Base-by-base conservation (phyloP, 2,797 vertebrate genomes). In the Momotus momota region DNA sequence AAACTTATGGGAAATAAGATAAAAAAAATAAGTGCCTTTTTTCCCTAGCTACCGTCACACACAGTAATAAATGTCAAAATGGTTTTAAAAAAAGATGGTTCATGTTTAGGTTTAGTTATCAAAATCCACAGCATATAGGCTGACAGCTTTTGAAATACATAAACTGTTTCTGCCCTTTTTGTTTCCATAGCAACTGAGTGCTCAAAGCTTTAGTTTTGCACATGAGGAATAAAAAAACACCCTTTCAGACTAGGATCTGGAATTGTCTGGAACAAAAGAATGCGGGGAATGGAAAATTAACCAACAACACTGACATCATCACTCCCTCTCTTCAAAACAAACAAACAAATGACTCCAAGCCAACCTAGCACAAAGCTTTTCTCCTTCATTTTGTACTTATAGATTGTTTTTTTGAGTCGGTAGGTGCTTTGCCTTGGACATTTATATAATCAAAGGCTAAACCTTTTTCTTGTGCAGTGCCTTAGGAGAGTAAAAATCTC, bases 61-160 rank as follows among this genome's bases (percentile, higher is more conserved):
- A 93, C 16, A 5, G 58, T 92, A 97, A 97, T 95, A 97, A 97
- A 96, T 35, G 60, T 96, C 94, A 95, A 38, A 78, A 85, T 85
- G 73, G 72, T 93, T 90, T 93, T 77, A 52, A 64, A 92, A 92
- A 97, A 95, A 69, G 85, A 96, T 94, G 65, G 88, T 62, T 97
- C 49, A 14, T 97, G 84, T 98, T 96, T 97, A 97, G 97, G 96
- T 98, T 98, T 97, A 97, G 97, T 97, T 98, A 98, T 98, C 97
- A 98, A 98, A 98, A 98, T 97, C 97, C 96, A 96, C 95, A 97
- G 96, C 93, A 97, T 97, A 98, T 95, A 98, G 96, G 90, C 97
- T 98, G 98, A 97, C 97, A 97, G 98, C 97, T 98, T 98, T 98
- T 98, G 98, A 98, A 98, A 98, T 97, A 97, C 97, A 98, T 97